Base-by-base conservation (phyloP, 2,113 vertebrate species). In the Acanthochromis polyacanthus region DNA sequence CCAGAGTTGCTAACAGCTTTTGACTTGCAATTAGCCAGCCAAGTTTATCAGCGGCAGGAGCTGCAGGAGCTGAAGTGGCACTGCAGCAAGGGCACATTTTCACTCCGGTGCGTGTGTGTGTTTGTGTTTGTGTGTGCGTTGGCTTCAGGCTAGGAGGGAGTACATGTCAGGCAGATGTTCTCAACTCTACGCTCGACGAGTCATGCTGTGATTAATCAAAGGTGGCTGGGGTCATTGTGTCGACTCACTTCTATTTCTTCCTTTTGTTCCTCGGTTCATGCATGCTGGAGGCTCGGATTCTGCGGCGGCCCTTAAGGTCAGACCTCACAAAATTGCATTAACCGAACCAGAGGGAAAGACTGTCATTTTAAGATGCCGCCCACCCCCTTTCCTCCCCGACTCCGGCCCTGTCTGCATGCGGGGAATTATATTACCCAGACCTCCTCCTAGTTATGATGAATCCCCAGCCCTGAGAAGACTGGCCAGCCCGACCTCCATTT, bases 1-100 rank as follows among this genome's bases (percentile, higher is more conserved):
- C 87, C 86, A 36, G 48, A 86, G 88, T 70, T 32, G 75, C 90
- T 92, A 93, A 94, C 89, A 88, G 91, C 92, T 93, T 93, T 83
- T 92, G 92, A 94, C 93, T 93, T 50, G 75, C 86, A 92, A 93
- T 94, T 93, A 94, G 91, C 86, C 67, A 64, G 87, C 88, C 90
- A 85, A 88, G 89, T 93, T 93, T 88, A 93, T 94, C 91, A 88
- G 84, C 83, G 28, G 89, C 66, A 66, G 22, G 56, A 58, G 83
- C 84, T 53, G 58, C 66, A 19, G 83, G 88, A 85, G 81, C 71
- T 50, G 80, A 77, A 76, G 77, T 20, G 32, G 62, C 23, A 61
- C 81, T 53, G 77, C 67, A 43, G 83, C 71, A 28, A 4, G 10
- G 25, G 50, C 36, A 23, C 6, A 3, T 56, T 48, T 23, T 25